Evolutionary conservation across 2,113 vertebrate species (phyloP), one percentile per base, ranked within the genome.

Genomic region (Tauraco erythrolophus): DNA sequence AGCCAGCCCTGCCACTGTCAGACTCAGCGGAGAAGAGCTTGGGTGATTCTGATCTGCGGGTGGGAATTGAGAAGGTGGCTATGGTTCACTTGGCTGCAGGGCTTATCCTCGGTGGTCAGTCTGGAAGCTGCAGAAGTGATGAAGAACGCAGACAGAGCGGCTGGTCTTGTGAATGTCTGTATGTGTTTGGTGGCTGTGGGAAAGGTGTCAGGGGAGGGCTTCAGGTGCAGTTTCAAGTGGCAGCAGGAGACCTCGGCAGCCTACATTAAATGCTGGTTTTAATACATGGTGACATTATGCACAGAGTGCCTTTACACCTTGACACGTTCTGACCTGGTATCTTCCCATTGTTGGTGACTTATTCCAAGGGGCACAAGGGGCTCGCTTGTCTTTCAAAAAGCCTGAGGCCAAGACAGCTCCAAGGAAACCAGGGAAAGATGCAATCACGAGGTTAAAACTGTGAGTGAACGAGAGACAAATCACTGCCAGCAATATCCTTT

Each of bases 391-490:
- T 91, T 94, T 89, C 27, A 15, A 33, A 93, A 89, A 51, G 71
- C 88, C 72, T 75, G 14, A 70, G 71, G 80, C 74, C 69, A 82
- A 72, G 75, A 14, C 65, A 87, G 28, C 33, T 94, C 81, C 41
- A 54, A 72, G 80, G 82, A 92, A 90, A 61, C 14, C 51, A 61
- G 60, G n/a, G 48, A 71, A 82, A 84, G 61, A 81, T 84, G 53
- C 48, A 76, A 22, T 95, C 94, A 76, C 0, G 0, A 94, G 69
- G 51, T 89, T 92, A 75, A 92, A 86, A 17, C 43, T 69, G 88
- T 69, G 88, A 94, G 53, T 45, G 72, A 95, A 74, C 10, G 10
- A 92, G 85, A 92, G 51, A 86, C 19, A 84, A 84, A 89, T 80
- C 2, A 7, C 91, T 89, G 80, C 48, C 71, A 82, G 90, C 86